Base-by-base conservation (phyloP, 2,797 vertebrate genomes). In the Argyrosomus regius region DNA sequence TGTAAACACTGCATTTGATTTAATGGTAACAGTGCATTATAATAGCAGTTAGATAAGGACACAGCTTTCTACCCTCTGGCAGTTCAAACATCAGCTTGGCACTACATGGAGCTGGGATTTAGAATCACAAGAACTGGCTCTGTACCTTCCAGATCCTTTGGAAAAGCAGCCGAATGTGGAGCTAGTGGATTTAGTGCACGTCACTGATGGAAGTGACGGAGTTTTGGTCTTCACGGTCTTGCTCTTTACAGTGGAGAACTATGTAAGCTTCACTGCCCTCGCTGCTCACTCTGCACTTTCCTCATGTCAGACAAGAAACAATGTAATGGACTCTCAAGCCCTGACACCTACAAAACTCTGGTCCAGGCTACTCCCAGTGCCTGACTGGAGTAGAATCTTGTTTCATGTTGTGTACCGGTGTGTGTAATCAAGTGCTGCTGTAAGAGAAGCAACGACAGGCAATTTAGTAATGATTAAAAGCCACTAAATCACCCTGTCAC, bases 401-500 rank as follows among this genome's bases (percentile, higher is more conserved):
- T 78, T 86, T 87, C 83, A 53, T 87, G 75, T 72, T 41, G 17
- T 57, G 61, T 74, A 63, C 73, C 50, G 5, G 64, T 70, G 81
- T 81, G 66, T 88, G 80, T 84, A 81, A 87, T 91, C 89, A 90
- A 89, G 78, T 53, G 64, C 24, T 75, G 69, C 72, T 75, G 48
- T 69, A 58, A 84, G 77, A 85, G 68, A 76, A 63, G 52, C 50
- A 70, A 72, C 9, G 68, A 81, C 85, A 77, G 80, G 79, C 83
- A 85, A 92, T 91, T 90, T 88, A 75, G 61, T 41, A 75, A 89
- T 88, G 78, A 91, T 93, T 91, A 90, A 90, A 90, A 90, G 81
- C 53, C 81, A 81, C 77, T 91, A 83, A 91, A 91, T 90, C 87
- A 82, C 57, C 49, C 75, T 84, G 85, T 84, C 80, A 77, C 53